Conservation (phyloP, 2,888 invertebrate species). For the Athripsodes cinereus region DNA sequence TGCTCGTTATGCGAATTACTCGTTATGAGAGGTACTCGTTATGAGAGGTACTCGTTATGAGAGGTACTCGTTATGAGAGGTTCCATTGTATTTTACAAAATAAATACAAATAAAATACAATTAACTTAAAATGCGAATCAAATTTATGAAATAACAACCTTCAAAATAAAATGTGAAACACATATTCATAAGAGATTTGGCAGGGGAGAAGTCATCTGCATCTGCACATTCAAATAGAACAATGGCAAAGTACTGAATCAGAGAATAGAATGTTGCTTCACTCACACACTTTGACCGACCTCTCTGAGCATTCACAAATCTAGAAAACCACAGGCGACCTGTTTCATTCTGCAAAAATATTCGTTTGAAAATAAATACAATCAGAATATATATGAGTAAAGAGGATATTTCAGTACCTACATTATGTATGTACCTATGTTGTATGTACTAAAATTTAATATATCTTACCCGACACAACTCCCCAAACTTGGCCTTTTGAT, state of each 20-base stretch:
- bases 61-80: too few species aligned
- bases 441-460: too few species aligned
- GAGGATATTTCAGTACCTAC: too few species aligned
- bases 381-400: too few species aligned
- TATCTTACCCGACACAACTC: conserved; percentile 49
- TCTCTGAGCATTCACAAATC: conserved; percentile 60
- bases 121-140: too few species aligned
- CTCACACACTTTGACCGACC: conserved; percentile 55
- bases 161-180: conserved; percentile 69
- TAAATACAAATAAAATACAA: too few species aligned
- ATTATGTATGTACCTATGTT: too few species aligned
- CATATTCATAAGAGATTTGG: conserved; percentile 68
- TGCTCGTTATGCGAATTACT: too few species aligned
- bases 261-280: conserved; percentile 60
- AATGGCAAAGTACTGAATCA: conserved; percentile 66
- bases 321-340: conserved; percentile 63
- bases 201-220: conserved; percentile 64
- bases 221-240: conserved; percentile 66
- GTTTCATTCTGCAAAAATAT: conserved; percentile 43
- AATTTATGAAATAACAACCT: conserved; percentile 41
- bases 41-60: too few species aligned
- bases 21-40: too few species aligned
- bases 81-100: too few species aligned
- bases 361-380: too few species aligned
- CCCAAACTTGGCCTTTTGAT: conserved; percentile 63